Evolutionary conservation across 2,113 vertebrate genomes (phyloP).

Genomic region (Marmota flaviventris): DNA sequence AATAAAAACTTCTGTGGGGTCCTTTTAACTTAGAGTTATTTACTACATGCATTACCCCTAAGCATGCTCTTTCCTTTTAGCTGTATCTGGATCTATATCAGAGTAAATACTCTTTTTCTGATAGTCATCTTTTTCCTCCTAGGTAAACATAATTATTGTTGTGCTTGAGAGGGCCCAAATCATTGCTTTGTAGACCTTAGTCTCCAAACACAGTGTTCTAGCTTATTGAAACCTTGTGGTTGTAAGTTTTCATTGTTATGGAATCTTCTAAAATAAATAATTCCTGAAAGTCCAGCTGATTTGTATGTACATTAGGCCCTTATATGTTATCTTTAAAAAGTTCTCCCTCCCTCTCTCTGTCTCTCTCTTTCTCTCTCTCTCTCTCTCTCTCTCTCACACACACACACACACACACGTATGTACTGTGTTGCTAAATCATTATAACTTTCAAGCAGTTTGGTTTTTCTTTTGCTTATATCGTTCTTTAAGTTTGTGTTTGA

Average conservation of each 20-base stretch:
- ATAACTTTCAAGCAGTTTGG: conserved; percentile 13
- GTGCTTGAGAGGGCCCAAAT: not conserved
- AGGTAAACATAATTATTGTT: not conserved
- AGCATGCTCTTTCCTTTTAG: not conserved
- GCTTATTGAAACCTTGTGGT: not conserved
- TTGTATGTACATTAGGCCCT: not conserved
- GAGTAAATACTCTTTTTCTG: conserved; percentile 32
- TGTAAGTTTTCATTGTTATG: not conserved
- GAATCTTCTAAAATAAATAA: not conserved
- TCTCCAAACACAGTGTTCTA: not conserved
- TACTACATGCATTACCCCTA: conserved; percentile 10
- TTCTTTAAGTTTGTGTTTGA: conserved; percentile 21
- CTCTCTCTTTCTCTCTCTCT: too few relatives aligned
- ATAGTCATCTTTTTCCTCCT: not conserved
- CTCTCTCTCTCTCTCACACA: too few relatives aligned
- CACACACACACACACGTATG: not conserved
- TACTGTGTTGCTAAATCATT: not conserved
- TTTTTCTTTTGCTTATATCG: conserved; percentile 33
- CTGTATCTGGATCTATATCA: not conserved
- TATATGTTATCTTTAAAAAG: not conserved
- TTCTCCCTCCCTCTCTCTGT: not conserved
- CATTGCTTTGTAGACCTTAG: not conserved
- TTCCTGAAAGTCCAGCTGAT: not conserved
- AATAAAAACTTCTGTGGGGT: conserved; percentile 30
- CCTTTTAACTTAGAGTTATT: conserved; percentile 8